Evolutionary conservation across 2,113 vertebrate genomes (phyloP).

Genomic region (Peromyscus leucopus): DNA sequence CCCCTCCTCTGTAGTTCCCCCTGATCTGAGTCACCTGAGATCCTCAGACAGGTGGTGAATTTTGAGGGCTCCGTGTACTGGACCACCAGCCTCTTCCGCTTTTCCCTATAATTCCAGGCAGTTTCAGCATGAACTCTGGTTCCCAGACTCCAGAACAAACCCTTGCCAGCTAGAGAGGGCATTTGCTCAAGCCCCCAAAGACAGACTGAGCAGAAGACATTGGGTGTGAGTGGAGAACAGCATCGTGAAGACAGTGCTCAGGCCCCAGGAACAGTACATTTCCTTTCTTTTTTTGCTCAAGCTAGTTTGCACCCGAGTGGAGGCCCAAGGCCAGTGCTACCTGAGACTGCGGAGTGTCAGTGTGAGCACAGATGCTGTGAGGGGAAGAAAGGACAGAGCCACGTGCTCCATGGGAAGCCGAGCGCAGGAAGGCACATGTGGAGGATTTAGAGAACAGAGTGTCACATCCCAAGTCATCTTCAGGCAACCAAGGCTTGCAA

Average conservation of each 20-base stretch:
- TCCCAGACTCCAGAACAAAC: neutral
- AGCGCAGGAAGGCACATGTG: neutral
- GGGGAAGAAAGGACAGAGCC: neutral
- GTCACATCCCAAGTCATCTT: neutral
- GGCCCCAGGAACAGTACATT: neutral
- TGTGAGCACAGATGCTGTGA: neutral
- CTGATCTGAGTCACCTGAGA: neutral
- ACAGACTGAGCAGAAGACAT: neutral
- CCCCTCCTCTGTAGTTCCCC: neutral
- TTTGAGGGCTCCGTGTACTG: too few species aligned
- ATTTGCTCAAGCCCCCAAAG: neutral
- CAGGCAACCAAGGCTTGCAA: neutral
- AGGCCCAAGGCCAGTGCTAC: neutral
- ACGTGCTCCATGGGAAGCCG: neutral
- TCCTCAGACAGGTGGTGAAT: neutral
- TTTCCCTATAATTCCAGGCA: neutral
- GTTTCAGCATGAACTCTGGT: neutral
- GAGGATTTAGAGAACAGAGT: neutral
- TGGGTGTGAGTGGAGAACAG: accelerated
- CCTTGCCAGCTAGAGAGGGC: neutral
- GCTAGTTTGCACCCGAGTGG: too few species aligned
- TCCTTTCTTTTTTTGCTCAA: neutral
- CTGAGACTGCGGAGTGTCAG: neutral
- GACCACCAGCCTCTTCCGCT: neutral
- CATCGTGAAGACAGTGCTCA: neutral